phyloP scores from a whole-genome alignment of 2,888 invertebrate species.

The Chromoteleia sp. region DNA sequence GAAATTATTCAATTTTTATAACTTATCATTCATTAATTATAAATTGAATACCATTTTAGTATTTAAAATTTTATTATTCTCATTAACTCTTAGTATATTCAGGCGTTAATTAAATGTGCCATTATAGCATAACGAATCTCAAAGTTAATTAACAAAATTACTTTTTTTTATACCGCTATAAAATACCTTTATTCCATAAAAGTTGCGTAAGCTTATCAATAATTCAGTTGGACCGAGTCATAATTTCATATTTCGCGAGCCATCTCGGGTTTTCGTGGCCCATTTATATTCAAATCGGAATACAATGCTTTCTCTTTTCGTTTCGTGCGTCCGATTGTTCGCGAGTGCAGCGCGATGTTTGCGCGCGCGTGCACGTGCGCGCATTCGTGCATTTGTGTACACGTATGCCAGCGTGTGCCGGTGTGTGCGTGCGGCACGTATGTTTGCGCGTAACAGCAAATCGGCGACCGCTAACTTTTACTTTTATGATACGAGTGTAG shows the following conservation, averaged over 20 bases:
- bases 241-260: constrained; percentile 1
- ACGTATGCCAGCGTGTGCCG: too few species aligned
- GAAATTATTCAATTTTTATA: too few species aligned
- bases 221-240: background rate
- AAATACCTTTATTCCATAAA: too few species aligned
- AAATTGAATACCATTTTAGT: too few species aligned
- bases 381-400: background rate
- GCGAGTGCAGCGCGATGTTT: constrained; percentile 7
- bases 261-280: constrained; percentile 16
- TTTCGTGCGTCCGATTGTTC: constrained; percentile 33
- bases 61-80: too few species aligned
- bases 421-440: constrained; percentile 27
- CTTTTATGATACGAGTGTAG: constrained; percentile 79
- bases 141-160: too few species aligned
- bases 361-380: too few species aligned
- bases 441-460: constrained; percentile 68
- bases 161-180: too few species aligned
- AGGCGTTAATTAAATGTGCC: too few species aligned
- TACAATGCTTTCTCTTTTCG: constrained; percentile 52
- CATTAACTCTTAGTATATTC: too few species aligned
- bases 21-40: too few species aligned
- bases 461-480: constrained; percentile 77
- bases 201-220: constrained; percentile 1
- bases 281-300: constrained; percentile 45
- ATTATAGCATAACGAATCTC: too few species aligned